Percentiles rank a stretch among this genome's conserved stretches.
phyloP scores from a whole-genome alignment of 2,113 vertebrate genomes.

The Motacilla tschutschensis region DNA sequence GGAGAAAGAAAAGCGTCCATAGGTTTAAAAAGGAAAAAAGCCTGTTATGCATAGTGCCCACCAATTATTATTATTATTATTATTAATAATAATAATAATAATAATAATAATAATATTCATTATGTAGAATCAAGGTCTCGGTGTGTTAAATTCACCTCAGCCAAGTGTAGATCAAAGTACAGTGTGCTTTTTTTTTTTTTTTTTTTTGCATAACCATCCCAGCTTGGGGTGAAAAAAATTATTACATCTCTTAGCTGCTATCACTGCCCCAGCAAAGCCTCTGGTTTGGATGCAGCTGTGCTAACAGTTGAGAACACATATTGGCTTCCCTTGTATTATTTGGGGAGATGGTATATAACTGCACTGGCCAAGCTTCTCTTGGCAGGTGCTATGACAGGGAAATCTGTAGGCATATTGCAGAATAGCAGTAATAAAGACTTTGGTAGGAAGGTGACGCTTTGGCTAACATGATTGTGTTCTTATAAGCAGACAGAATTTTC shows the following conservation, averaged over 20 bases:
- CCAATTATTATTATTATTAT: neutral
- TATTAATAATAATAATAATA: neutral
- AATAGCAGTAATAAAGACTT: conserved; percentile 21
- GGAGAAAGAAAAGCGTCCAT: neutral
- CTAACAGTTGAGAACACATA: conserved; percentile 10
- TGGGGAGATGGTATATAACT: neutral
- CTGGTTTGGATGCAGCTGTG: conserved; percentile 8
- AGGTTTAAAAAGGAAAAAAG: neutral
- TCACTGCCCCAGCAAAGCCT: neutral
- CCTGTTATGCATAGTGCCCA: neutral
- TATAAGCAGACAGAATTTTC: neutral
- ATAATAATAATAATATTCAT: no score
- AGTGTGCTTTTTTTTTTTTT: neutral
- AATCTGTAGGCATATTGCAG: conserved; percentile 23
- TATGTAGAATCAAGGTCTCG: neutral
- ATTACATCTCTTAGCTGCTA: neutral
- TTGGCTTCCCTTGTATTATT: conserved; percentile 5
- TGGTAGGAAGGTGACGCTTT: neutral
- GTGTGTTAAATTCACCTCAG: neutral
- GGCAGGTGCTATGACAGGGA: conserved; percentile 24
- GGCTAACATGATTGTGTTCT: neutral
- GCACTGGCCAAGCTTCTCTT: conserved; percentile 5
- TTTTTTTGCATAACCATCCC: neutral
- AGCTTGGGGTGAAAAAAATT: conserved; percentile 8
- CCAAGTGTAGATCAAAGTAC: neutral